These are phyloP conservation scores for Vulpes vulpes DNA, from an alignment of 2,113 vertebrate species.

Conservation along the genomic window DNA sequence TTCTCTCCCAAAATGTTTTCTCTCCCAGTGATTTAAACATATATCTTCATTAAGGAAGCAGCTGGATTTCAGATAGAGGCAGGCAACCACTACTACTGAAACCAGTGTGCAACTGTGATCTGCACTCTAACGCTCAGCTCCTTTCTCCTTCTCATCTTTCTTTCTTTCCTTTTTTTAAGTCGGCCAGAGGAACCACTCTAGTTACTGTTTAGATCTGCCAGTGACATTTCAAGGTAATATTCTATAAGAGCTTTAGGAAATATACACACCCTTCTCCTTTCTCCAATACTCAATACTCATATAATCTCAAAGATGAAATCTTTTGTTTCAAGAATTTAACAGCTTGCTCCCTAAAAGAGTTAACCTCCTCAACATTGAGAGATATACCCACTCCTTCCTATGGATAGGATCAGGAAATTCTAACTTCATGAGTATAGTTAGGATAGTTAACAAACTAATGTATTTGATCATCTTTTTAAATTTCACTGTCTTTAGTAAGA, in stretches of 20 bases:
- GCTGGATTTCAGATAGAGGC: constrained; percentile 23
- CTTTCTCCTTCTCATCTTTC: not conserved
- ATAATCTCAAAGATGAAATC: constrained; percentile 45
- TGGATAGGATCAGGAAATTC: constrained; percentile 32
- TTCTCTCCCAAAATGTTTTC: constrained; percentile 32
- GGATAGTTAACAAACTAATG: constrained; percentile 47
- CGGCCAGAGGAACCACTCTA: not conserved
- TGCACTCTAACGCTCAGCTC: not conserved
- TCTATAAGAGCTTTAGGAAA: constrained; percentile 47
- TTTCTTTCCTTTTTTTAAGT: not conserved
- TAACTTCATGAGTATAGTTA: constrained; percentile 46
- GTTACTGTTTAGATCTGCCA: not conserved
- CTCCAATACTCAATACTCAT: not conserved
- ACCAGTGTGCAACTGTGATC: not conserved
- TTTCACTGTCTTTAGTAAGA: constrained; percentile 45
- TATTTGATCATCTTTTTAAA: constrained; percentile 15
- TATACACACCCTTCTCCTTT: not conserved
- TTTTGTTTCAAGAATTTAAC: constrained; percentile 41
- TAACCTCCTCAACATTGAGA: constrained; percentile 32
- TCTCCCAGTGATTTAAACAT: constrained; percentile 54
- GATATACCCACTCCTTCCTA: constrained; percentile 31
- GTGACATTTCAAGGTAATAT: constrained; percentile 17
- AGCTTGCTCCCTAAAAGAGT: not conserved
- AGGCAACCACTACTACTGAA: constrained; percentile 6
- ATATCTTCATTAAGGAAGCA: constrained; percentile 49